Conservation (phyloP, 2,113 vertebrate species). For the Microtus richardsoni region DNA sequence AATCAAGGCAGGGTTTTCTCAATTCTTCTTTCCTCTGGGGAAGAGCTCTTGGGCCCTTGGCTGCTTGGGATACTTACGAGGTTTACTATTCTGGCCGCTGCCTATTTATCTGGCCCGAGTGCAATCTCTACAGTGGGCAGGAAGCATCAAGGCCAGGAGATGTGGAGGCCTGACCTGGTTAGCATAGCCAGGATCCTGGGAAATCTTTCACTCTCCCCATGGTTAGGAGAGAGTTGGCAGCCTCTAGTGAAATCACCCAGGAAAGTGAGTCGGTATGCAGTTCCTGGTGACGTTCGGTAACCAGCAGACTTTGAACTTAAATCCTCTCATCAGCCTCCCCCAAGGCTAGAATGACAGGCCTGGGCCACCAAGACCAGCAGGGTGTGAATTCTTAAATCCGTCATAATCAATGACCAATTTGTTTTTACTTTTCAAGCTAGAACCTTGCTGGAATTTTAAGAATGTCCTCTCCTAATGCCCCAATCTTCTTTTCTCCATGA, state of each 20-base stretch:
- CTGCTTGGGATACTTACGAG: not conserved
- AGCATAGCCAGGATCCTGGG: not conserved
- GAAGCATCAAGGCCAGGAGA: conserved; percentile 1
- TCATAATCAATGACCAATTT: not conserved
- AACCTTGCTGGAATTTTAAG: conserved; percentile 41
- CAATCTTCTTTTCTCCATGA: not conserved
- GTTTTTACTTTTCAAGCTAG: conserved; percentile 44
- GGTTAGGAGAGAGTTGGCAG: conserved; percentile 3
- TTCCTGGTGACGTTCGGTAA: not conserved
- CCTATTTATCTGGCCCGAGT: not conserved
- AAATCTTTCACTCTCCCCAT: not conserved
- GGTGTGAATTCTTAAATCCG: not conserved
- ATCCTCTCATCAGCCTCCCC: not conserved
- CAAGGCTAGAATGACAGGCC: not conserved
- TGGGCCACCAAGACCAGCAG: not conserved
- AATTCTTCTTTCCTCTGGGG: not conserved
- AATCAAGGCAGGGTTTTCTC: not conserved
- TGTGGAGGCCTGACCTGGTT: not conserved
- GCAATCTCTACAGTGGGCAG: not conserved
- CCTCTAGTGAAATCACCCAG: not conserved
- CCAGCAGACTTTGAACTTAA: conserved; percentile 13
- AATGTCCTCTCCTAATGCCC: not conserved
- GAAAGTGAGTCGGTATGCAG: not conserved
- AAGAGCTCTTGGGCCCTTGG: not conserved
- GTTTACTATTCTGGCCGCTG: not conserved